Evolutionary conservation across 2,888 invertebrate genomes (phyloP).

Genomic region (Dolichomitus sp.): DNA sequence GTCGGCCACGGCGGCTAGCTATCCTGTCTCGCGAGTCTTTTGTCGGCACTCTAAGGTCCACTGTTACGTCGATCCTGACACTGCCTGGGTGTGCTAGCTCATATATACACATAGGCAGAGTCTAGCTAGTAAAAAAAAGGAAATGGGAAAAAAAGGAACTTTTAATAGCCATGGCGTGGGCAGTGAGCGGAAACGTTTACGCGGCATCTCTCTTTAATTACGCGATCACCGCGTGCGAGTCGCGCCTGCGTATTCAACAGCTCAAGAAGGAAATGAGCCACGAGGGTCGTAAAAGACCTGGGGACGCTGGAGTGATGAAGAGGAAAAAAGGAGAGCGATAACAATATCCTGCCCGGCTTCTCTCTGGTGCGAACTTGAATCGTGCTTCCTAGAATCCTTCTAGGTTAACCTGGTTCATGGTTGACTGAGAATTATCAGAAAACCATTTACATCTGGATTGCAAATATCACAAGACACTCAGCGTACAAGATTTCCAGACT

Average conservation of each 20-base stretch:
- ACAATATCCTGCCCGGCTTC: slow-evolving; percentile 6
- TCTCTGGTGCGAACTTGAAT: slow-evolving; percentile 10
- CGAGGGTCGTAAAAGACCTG: slow-evolving; percentile 33
- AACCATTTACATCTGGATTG: slow-evolving; percentile 56
- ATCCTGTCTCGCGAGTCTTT: slow-evolving; percentile 47
- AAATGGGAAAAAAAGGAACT: slow-evolving; percentile 73
- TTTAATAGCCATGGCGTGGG: slow-evolving; percentile 76
- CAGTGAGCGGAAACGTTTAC: slow-evolving; percentile 75
- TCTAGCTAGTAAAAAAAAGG: slow-evolving; percentile 39
- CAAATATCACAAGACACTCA: slow-evolving; percentile 40
- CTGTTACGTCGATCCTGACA: slow-evolving; percentile 50
- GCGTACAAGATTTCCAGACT: background rate
- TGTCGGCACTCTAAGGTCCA: slow-evolving; percentile 58
- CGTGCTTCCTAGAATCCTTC: slow-evolving; percentile 22
- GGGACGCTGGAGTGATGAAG: slow-evolving; percentile 46
- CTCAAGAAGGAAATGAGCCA: background rate
- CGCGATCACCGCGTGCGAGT: slow-evolving; percentile 69
- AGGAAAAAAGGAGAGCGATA: slow-evolving; percentile 34
- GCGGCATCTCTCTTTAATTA: slow-evolving; percentile 77
- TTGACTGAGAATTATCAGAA: slow-evolving; percentile 51
- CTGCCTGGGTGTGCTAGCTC: slow-evolving; percentile 50
- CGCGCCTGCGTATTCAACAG: slow-evolving; percentile 49
- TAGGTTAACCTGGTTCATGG: slow-evolving; percentile 11
- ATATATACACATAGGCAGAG: slow-evolving; percentile 39
- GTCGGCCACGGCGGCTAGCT: slow-evolving; percentile 21